Conservation (phyloP, 1,140 invertebrate species). For the Thrips palmi region DNA sequence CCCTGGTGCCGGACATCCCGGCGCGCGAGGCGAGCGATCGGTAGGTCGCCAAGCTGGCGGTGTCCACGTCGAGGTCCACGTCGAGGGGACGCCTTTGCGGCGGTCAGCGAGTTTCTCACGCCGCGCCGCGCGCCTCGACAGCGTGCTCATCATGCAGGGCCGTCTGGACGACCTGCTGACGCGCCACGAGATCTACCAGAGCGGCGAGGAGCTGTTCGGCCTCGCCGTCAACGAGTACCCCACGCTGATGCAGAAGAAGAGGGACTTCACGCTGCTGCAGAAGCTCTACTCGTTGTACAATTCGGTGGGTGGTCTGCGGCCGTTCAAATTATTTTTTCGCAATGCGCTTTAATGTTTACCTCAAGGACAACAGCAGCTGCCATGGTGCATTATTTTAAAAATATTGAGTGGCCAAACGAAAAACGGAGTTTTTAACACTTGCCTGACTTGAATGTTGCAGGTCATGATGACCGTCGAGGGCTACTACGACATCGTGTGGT, state of each 20-base stretch:
- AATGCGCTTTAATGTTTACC: too few relatives aligned
- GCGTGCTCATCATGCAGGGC: constrained; percentile 52
- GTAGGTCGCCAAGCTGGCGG: constrained; percentile 18
- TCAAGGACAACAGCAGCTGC: too few relatives aligned
- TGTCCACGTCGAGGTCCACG: neutral
- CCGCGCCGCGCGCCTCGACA: too few relatives aligned
- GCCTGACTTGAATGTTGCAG: too few relatives aligned
- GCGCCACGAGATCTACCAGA: constrained; percentile 57
- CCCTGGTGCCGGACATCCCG: constrained; percentile 61
- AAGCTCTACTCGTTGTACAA: constrained; percentile 66
- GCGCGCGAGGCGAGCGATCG: constrained; percentile 69
- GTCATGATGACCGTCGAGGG: constrained; percentile 69
- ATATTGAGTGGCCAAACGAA: too few relatives aligned
- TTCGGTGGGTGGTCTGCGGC: too few relatives aligned
- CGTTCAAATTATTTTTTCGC: too few relatives aligned
- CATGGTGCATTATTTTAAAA: too few relatives aligned
- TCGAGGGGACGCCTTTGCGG: neutral
- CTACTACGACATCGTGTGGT: constrained; percentile 70
- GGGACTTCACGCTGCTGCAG: constrained; percentile 66
- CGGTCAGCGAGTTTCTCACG: too few relatives aligned
- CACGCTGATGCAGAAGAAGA: constrained; percentile 50
- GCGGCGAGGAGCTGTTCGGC: constrained; percentile 67
- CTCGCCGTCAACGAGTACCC: constrained; percentile 64
- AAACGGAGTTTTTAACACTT: too few relatives aligned
- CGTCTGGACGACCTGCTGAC: constrained; percentile 64